Base-by-base conservation (phyloP, 2,113 vertebrate genomes). In the Microcebus griseorufus region DNA sequence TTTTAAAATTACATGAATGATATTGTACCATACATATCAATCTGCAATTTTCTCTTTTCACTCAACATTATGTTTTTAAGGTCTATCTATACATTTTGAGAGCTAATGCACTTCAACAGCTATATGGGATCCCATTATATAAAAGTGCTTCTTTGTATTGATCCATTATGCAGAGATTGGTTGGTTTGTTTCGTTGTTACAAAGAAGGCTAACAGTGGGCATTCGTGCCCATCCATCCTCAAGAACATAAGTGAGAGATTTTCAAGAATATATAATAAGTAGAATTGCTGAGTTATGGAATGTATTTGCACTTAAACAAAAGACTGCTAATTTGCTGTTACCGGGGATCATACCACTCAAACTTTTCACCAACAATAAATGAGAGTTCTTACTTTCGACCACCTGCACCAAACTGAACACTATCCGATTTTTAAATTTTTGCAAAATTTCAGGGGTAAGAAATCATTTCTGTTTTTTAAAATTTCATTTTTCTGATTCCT, bases 1-100 rank as follows among this genome's bases (percentile, higher is more conserved):
- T 82, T 93, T 96, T 34, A 72, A 93, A 48, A 51, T 93, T 58
- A 27, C 10, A 23, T 84, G 85, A 87, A 92, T 73, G n/a, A 75
- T 75, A 73, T 45, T 13, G 6, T 37, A 53, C 48, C 9, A 58
- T 42, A 51, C 18, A 60, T 60, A 42, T 58, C 20, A 37, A 13
- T 67, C 79, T 64, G 11, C 22, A 69, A 88, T 73, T 93, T 92
- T 64, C 18, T 86, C 8, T 88, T 96, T 94, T 69, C 22, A 84
- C 11, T 60, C 53, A 94, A 9, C 27, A 39, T n/a, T 29, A 42
- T 89, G 45, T 64, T 79, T 94, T 92, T 89, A 83, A 83, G 37
- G 42, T 88, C 32, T 78, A 13, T 16, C 34, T 58, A 67, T 53
- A 92, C 42, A 84, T 17, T 93, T 60, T 88, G 64, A 89, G 22